phyloP scores from a whole-genome alignment of 2,113 vertebrate species.

The Pogona vitticeps region DNA sequence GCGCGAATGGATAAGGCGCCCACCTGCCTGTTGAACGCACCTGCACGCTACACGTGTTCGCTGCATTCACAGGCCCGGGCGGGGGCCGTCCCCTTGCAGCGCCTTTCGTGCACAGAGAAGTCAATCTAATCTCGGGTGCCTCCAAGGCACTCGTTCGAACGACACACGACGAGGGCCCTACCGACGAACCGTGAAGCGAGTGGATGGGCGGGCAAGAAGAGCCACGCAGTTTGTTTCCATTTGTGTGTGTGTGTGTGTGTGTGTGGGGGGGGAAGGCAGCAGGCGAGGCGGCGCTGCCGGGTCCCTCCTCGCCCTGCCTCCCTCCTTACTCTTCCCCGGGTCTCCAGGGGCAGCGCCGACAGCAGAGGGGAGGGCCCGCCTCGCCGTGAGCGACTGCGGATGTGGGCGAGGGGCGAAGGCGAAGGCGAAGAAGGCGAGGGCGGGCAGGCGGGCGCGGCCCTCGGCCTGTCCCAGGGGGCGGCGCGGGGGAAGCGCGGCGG shows the following conservation, averaged over 20 bases:
- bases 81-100: too few species aligned
- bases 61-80: background rate
- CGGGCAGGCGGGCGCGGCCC: conserved; percentile 40
- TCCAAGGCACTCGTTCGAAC: too few species aligned
- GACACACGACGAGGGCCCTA: background rate
- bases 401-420: conserved; percentile 29
- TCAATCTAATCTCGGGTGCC: too few species aligned
- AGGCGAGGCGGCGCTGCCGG: background rate
- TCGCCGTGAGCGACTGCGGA: conserved; percentile 15
- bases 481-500: conserved; percentile 4
- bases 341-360: background rate
- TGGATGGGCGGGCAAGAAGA: background rate
- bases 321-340: background rate
- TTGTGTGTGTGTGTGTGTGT: too few species aligned
- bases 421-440: too few species aligned
- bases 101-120: too few species aligned
- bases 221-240: too few species aligned
- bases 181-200: background rate
- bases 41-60: background rate
- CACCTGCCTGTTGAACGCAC: background rate
- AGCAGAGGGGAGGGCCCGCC: background rate
- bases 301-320: too few species aligned
- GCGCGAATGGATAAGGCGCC: background rate
- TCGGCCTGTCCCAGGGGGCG: background rate
- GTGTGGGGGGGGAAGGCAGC: too few species aligned